phyloP scores from a whole-genome alignment of 2,113 vertebrate species.

The Ictidomys tridecemlineatus region DNA sequence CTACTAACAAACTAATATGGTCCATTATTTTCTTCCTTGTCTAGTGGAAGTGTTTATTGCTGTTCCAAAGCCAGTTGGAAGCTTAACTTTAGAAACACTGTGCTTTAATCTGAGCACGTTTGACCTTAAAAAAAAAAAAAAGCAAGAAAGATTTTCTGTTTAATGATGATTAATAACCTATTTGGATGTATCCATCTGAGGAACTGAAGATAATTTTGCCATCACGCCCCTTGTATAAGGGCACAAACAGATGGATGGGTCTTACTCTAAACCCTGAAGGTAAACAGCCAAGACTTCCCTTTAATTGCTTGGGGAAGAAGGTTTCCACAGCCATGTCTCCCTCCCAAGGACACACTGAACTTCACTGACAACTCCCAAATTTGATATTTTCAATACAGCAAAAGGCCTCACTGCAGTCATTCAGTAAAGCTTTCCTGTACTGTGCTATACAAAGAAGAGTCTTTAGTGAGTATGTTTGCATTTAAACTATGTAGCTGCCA shows the following conservation, averaged over 20 bases:
- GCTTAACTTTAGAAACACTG: conserved; percentile 50
- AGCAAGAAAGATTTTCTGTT: conserved; percentile 63
- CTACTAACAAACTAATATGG: conserved; percentile 29
- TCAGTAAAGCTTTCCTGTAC: background rate
- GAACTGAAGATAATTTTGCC: conserved; percentile 69
- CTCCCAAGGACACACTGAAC: conserved; percentile 61
- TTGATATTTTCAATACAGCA: background rate
- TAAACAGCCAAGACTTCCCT: conserved; percentile 42
- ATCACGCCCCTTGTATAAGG: conserved; percentile 42
- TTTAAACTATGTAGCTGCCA: background rate
- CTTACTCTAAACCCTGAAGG: conserved; percentile 59
- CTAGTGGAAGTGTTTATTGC: conserved; percentile 42
- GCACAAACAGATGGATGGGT: conserved; percentile 72
- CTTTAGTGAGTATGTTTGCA: background rate
- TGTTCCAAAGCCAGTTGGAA: conserved; percentile 54
- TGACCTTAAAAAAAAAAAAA: background rate
- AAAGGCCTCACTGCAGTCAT: background rate
- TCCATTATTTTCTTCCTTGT: conserved; percentile 63
- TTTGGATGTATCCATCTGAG: conserved; percentile 58
- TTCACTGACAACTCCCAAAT: conserved; percentile 40
- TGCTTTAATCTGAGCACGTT: conserved; percentile 62
- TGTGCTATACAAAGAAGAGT: background rate
- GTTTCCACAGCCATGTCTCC: background rate
- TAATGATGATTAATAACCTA: conserved; percentile 70
- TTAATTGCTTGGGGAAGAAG: conserved; percentile 69